A percentile compares a stretch with the other conserved stretches of the same genome.
These are phyloP conservation scores for Mus spretus DNA, from an alignment of 2,797 vertebrate species.

Conservation along the genomic window DNA sequence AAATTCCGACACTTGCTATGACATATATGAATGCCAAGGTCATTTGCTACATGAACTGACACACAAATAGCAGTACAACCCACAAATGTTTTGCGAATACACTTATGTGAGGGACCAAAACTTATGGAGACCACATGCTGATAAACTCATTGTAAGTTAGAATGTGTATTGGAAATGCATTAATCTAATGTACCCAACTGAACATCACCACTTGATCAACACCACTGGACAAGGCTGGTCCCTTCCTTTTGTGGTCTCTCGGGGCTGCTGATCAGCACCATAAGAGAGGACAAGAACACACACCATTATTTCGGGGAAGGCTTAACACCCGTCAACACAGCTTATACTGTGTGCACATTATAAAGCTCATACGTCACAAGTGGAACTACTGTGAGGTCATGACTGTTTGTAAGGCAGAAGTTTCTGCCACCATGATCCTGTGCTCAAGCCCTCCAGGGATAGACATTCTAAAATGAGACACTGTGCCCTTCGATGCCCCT, in stretches of 20 bases:
- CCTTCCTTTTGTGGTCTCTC: not conserved
- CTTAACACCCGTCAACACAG: not conserved
- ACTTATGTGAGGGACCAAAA: not conserved
- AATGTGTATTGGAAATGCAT: not conserved
- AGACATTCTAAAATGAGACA: not conserved
- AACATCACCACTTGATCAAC: not conserved
- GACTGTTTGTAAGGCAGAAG: not conserved
- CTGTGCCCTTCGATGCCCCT: not conserved
- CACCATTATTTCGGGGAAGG: not conserved
- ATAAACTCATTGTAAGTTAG: not conserved
- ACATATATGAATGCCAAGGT: not conserved
- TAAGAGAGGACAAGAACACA: not conserved
- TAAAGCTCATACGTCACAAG: not conserved
- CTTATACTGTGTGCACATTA: not conserved
- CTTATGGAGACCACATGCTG: not conserved
- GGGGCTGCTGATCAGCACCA: not conserved
- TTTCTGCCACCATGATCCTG: not conserved
- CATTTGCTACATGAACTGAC: not conserved
- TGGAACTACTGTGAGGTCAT: not conserved
- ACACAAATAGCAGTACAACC: not conserved
- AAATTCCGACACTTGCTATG: not conserved
- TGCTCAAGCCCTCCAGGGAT: not conserved
- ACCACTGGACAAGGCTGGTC: not conserved
- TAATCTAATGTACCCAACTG: not conserved
- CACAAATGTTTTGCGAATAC: slow-evolving; percentile 12